These are phyloP conservation scores for Vandiemenella viatica DNA, from an alignment of 2,888 invertebrate species.

Conservation along the genomic window DNA sequence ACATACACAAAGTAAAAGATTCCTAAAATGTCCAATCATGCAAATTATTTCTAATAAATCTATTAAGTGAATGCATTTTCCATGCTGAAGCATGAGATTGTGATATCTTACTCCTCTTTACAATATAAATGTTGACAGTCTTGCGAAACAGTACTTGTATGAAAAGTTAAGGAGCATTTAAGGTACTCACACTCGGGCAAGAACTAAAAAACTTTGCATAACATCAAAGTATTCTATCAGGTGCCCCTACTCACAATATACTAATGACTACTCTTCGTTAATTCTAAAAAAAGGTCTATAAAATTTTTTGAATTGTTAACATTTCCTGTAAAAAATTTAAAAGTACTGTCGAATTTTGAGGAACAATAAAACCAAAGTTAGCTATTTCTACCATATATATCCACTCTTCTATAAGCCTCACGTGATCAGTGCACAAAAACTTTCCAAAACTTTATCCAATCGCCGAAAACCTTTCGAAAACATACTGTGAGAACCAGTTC, in stretches of 20 bases:
- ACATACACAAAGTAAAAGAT: neutral
- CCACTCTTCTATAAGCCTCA: too few species aligned
- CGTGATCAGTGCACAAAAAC: too few species aligned
- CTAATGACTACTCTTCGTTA: too few species aligned
- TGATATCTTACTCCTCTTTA: neutral
- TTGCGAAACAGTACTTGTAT: neutral
- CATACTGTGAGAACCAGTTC: too few species aligned
- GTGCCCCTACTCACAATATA: too few species aligned
- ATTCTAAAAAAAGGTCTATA: too few species aligned
- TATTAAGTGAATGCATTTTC: neutral
- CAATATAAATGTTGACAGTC: neutral
- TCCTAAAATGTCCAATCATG: neutral
- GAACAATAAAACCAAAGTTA: too few species aligned
- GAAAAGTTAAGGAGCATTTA: neutral
- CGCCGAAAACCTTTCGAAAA: too few species aligned
- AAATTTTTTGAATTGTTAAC: too few species aligned
- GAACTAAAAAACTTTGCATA: neutral
- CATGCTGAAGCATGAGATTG: neutral
- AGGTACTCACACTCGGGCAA: neutral
- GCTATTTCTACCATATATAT: too few species aligned
- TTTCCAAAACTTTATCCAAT: too few species aligned
- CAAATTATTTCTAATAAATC: neutral
- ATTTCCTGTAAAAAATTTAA: neutral
- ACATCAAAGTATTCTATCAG: neutral
- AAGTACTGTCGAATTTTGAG: neutral